These are phyloP conservation scores for Platycheirus rosarum DNA, from an alignment of 2,888 invertebrate genomes.

Conservation along the genomic window DNA sequence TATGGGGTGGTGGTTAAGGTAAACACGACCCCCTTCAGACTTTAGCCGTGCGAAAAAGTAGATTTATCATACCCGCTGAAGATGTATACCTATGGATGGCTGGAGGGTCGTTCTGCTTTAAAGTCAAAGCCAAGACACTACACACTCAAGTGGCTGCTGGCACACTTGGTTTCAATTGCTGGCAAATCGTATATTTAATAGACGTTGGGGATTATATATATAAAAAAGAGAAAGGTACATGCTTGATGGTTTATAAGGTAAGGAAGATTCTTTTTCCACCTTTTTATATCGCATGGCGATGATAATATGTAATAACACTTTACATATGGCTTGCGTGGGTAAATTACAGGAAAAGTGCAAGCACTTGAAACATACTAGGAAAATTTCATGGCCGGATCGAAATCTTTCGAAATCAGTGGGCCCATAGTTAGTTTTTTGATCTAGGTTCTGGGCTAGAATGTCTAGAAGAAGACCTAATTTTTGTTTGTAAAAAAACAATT, in stretches of 20 bases:
- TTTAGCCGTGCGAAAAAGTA: slow-evolving; percentile 55
- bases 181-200: slow-evolving; percentile 63
- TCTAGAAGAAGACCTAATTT: too few relatives aligned
- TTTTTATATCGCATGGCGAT: not conserved
- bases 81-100: slow-evolving; percentile 5
- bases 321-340: slow-evolving; percentile 35
- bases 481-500: too few relatives aligned
- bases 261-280: slow-evolving; percentile 10
- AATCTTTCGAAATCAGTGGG: not conserved
- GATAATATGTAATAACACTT: slow-evolving; percentile 47
- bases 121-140: slow-evolving; percentile 46
- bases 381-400: not conserved
- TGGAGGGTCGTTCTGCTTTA: slow-evolving; percentile 27
- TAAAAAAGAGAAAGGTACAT: slow-evolving; percentile 4
- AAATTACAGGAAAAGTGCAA: slow-evolving; percentile 69
- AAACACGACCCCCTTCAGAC: slow-evolving; percentile 37
- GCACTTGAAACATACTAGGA: slow-evolving; percentile 10
- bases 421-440: too few relatives aligned
- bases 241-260: slow-evolving; percentile 4
- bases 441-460: too few relatives aligned
- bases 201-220: slow-evolving; percentile 32
- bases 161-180: slow-evolving; percentile 68
- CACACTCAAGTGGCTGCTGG: slow-evolving; percentile 62
- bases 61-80: slow-evolving; percentile 39
- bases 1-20: slow-evolving; percentile 6